Percentiles rank a stretch among this genome's conserved stretches.
These are phyloP conservation scores for Noctua comes DNA, from an alignment of 2,888 invertebrate genomes.

Conservation along the genomic window DNA sequence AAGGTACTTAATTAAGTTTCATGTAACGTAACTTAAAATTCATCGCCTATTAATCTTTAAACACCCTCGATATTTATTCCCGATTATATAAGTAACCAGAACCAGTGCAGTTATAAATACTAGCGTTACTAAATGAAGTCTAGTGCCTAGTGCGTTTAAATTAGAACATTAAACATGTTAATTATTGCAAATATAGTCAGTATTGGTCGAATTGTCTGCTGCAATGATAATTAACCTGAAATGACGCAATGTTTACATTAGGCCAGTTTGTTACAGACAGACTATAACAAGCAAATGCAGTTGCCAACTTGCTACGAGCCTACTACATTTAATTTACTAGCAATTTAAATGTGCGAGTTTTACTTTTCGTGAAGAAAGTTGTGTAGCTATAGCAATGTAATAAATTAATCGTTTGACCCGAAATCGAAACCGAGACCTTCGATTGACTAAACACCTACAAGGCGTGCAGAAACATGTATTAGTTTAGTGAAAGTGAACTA, in stretches of 20 bases:
- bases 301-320: constrained; percentile 32
- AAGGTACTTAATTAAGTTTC: not conserved
- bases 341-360: constrained; percentile 28
- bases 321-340: constrained; percentile 11
- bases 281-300: constrained; percentile 26
- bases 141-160: constrained; percentile 22
- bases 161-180: constrained; percentile 46
- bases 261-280: constrained; percentile 25
- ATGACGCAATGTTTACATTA: constrained; percentile 55
- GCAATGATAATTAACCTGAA: constrained; percentile 47
- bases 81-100: constrained; percentile 17
- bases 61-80: not conserved
- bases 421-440: constrained; percentile 62
- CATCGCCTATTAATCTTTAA: constrained; percentile 7
- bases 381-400: constrained; percentile 43
- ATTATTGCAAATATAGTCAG: constrained; percentile 62
- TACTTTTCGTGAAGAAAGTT: constrained; percentile 61
- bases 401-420: constrained; percentile 63
- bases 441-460: constrained; percentile 56
- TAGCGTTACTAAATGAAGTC: constrained; percentile 26
- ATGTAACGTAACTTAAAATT: constrained; percentile 6
- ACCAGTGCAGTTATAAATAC: constrained; percentile 13
- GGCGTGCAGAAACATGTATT: constrained; percentile 60
- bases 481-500: constrained; percentile 72
- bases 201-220: constrained; percentile 59